Evolutionary conservation across 2,888 invertebrate species (phyloP).

Genomic region (Lamellibrachia columna): DNA sequence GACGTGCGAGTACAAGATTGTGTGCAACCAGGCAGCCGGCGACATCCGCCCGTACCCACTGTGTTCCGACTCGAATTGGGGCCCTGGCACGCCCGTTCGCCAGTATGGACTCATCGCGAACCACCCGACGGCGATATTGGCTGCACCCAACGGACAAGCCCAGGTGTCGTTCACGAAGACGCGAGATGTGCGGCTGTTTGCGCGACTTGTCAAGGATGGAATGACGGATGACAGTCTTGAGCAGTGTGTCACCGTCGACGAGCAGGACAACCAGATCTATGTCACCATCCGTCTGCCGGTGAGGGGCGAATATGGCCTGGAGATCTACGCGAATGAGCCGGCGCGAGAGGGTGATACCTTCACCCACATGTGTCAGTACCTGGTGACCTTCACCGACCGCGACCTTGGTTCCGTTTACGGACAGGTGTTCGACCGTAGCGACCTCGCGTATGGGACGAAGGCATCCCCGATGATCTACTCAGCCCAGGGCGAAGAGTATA

Average conservation of each 20-base stretch:
- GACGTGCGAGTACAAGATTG: constrained; percentile 65
- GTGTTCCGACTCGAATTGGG: constrained; percentile 66
- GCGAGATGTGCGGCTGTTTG: constrained; percentile 72
- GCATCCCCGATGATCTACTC: constrained; percentile 38
- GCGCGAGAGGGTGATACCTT: constrained; percentile 58
- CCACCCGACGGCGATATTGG: constrained; percentile 54
- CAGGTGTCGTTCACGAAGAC: constrained; percentile 73
- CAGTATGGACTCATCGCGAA: constrained; percentile 62
- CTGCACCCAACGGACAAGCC: constrained; percentile 53
- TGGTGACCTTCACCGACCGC: constrained; percentile 35
- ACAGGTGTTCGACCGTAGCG: constrained; percentile 41
- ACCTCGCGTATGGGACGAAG: constrained; percentile 37
- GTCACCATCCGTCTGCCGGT: constrained; percentile 58
- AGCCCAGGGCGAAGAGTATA: constrained; percentile 37
- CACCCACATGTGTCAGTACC: constrained; percentile 52
- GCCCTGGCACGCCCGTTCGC: constrained; percentile 62
- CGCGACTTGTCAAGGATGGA: constrained; percentile 62
- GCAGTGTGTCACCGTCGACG: constrained; percentile 54
- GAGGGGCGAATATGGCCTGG: constrained; percentile 64
- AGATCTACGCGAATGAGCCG: constrained; percentile 66
- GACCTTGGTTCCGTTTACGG: constrained; percentile 34
- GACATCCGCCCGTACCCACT: constrained; percentile 61
- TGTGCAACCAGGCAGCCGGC: constrained; percentile 56
- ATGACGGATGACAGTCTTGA: constrained; percentile 62
- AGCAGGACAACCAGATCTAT: constrained; percentile 54